Conservation (phyloP, 2,113 vertebrate species). For the Asarcornis scutulata region DNA sequence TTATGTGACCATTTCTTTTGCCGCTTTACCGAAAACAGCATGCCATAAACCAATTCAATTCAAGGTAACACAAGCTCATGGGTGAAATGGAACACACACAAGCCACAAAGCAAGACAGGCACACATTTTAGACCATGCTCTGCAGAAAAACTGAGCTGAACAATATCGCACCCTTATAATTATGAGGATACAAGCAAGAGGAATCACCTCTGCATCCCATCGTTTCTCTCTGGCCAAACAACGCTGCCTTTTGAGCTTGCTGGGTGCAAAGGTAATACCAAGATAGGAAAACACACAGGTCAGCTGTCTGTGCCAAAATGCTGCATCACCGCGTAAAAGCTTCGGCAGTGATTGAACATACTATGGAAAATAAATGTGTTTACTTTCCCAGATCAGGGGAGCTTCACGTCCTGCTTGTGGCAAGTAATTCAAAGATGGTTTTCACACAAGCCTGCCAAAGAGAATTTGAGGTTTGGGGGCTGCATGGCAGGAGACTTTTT, state of each 20-base stretch:
- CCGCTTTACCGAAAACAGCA: constrained; percentile 13
- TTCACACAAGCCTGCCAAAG: neutral
- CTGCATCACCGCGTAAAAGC: accelerated
- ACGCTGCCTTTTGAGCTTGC: accelerated
- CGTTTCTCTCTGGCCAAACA: accelerated
- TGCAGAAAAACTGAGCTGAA: accelerated
- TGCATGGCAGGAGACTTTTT: neutral
- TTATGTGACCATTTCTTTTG: constrained; percentile 11
- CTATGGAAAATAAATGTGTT: neutral
- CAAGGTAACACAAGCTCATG: constrained; percentile 27
- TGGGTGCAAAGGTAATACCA: neutral
- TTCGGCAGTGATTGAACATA: neutral
- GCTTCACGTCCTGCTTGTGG: neutral
- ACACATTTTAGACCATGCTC: accelerated
- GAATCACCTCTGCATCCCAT: accelerated
- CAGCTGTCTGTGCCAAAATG: neutral
- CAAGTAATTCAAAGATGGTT: neutral
- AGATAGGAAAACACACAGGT: accelerated
- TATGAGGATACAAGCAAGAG: accelerated
- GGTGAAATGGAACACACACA: neutral
- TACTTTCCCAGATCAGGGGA: neutral
- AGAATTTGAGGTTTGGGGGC: neutral
- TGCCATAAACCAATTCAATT: constrained; percentile 2
- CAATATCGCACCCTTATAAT: accelerated
- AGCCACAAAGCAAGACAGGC: neutral